Evolutionary conservation across 2,888 invertebrate species (phyloP), one percentile per base, ranked within the genome.

Genomic region (Euplagia quadripunctaria): DNA sequence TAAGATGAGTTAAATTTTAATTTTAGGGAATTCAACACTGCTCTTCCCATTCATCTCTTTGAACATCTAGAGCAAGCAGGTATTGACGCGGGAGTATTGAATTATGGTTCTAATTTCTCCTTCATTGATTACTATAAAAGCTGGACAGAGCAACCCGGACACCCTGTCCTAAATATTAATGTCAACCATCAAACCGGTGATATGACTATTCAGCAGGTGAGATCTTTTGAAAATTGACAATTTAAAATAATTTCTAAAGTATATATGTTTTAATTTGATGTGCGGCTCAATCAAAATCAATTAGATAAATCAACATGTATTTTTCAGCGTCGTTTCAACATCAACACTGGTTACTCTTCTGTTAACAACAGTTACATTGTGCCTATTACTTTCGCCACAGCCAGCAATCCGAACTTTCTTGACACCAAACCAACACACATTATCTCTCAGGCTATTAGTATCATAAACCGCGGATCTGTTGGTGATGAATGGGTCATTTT

Each of bases 101-200:
- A 82, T 41, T 94, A 95, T 55, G 93, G 93, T 71, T 49, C 88
- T 0, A 85, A 92, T 4, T 92, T 96, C 74, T 91, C 94, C 77
- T 77, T 94, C 0, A 82, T 92, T 6, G 93, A 94, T 5, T 95
- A 95, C 79, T 96, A 92, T 74, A 93, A 88, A 71, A 91, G 91
- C 61, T 96, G 97, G 89, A 97, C 97, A 82, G 95, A 96, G 46
- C 96, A 97, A 82, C 89, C 94, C 52, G 97, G 97, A 17, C 97
- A 96, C 80, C 97, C 97, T 0, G 91, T 97, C 0, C 85, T 97
- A 2, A 94, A 91, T n/a, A 96, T 97, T 0, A 88, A 91, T 14
- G 94, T 96, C 5, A 88, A 96, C 82, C 96, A 96, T 65, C 81
- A 81, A 0, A 93, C 92, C 20, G 93, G 93, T 41, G 84, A 81